Evolutionary conservation across 1,140 invertebrate genomes (phyloP).

Genomic region (Anthonomus grandis): DNA sequence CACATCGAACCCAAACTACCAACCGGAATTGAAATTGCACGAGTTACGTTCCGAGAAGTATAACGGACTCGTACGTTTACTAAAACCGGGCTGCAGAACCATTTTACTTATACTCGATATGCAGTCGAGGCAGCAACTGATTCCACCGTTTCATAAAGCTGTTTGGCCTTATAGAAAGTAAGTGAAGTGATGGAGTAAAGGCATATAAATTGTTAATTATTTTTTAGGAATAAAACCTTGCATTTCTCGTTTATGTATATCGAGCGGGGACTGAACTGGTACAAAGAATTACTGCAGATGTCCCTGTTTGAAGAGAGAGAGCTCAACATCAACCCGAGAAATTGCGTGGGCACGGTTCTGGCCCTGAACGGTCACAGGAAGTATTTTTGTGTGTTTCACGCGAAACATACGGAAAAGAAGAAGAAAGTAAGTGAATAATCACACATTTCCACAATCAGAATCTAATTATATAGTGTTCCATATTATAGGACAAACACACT

Average conservation of each 20-base stretch:
- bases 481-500: no score
- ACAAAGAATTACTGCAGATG: conserved; percentile 80
- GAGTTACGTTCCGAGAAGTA: conserved; percentile 94
- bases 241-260: conserved; percentile 91
- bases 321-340: conserved; percentile 90
- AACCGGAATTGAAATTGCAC: conserved; percentile 77
- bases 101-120: conserved; percentile 86
- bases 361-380: conserved; percentile 93
- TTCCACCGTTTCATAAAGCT: conserved; percentile 88
- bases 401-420: conserved; percentile 71
- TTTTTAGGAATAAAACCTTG: conserved; percentile 59
- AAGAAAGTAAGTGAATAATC: conserved; percentile 18
- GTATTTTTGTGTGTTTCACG: conserved; percentile 98
- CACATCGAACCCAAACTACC: conserved; percentile 44
- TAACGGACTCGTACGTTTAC: conserved; percentile 85
- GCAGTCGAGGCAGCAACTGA: conserved; percentile 79
- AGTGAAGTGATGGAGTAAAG: conserved; percentile 32
- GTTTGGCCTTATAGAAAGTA: conserved; percentile 95
- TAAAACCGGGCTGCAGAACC: conserved; percentile 94
- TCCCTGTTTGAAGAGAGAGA: conserved; percentile 77
- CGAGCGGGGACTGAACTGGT: conserved; percentile 90
- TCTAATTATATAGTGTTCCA: no score
- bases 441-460: neutral
- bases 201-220: neutral
- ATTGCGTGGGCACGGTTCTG: conserved; percentile 95